Base-by-base conservation (phyloP, 1,140 invertebrate genomes). In the Arctopsyche grandis region DNA sequence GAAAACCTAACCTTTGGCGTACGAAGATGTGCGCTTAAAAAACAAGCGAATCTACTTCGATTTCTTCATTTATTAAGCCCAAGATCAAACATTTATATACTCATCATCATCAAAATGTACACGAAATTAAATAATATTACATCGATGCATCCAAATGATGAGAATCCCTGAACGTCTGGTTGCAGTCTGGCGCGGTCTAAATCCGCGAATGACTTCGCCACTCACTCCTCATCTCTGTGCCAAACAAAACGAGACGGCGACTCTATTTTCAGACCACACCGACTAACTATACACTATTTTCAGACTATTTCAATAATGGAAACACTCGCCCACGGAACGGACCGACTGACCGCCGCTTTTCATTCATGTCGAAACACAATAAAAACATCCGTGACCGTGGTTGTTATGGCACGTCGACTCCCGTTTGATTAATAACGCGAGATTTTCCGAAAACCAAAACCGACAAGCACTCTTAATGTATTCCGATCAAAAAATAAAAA, bases 261-360 rank as follows among this genome's bases (percentile, higher is more conserved):
- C 10, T 66, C 56, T 60, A 60, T 60, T 60, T 60, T 16, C 16
- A 21, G 14, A 60, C 14, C 56, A 38, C 29, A 38, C 29, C 29
- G 7, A 38, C 29, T 38, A 19, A 60, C 56, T 60, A 60, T 16
- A 60, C 9, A 60, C 56, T 60, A 60, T 60, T 60, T 60, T 38
- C 29, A 38, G 29, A 38, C 29, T 60, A 60, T 60, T 60, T 60
- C 21, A 5, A 16, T 60, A 21, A 60, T 60, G 56, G 56, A 60
- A 60, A 60, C 56, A 60, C 56, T 60, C 56, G 56, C 56, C 56
- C 56, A 60, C 56, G 56, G 21, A 21, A 19, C 56, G 56, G 29
- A 38, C 29, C 29, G 29, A 38, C 29, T 38, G 29, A 38, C 29
- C 29, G 29, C 29, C 29, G 7, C 29, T 38, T 38, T 52, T 52